phyloP scores from a whole-genome alignment of 2,113 vertebrate species.

The Heteronetta atricapilla region DNA sequence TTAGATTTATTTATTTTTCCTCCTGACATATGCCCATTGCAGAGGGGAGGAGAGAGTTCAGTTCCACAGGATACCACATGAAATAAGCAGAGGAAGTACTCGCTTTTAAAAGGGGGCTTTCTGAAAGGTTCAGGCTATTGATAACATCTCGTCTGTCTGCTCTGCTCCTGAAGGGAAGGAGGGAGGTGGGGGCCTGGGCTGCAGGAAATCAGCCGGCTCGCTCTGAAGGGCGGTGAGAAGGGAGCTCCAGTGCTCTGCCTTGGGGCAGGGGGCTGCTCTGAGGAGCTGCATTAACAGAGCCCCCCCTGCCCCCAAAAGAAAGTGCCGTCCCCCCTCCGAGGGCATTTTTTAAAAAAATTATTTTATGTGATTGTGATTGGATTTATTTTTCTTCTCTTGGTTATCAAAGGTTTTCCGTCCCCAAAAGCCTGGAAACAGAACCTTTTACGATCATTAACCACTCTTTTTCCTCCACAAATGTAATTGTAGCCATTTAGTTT shows the following conservation, averaged over 20 bases:
- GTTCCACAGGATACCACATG: slow-evolving; percentile 74
- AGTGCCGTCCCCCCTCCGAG: neutral
- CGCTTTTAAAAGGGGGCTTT: slow-evolving; percentile 73
- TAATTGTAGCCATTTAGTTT: slow-evolving; percentile 67
- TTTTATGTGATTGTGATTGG: neutral
- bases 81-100: slow-evolving; percentile 78
- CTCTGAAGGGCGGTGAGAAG: neutral
- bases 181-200: slow-evolving; percentile 25
- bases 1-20: slow-evolving; percentile 51
- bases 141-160: slow-evolving; percentile 81
- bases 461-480: slow-evolving; percentile 42
- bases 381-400: neutral
- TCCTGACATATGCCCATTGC: slow-evolving; percentile 8
- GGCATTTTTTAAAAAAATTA: neutral
- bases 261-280: neutral
- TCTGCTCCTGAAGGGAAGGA: slow-evolving; percentile 64
- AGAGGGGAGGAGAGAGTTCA: slow-evolving; percentile 37
- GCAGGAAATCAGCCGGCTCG: slow-evolving; percentile 61
- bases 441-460: slow-evolving; percentile 25
- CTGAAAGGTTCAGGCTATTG: slow-evolving; percentile 67
- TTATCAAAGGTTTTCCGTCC: neutral
- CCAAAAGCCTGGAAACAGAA: slow-evolving; percentile 6
- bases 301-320: neutral
- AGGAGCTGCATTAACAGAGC: neutral
- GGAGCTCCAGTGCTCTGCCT: neutral